phyloP scores from a whole-genome alignment of 2,888 invertebrate species.

The Eupithecia inturbata region DNA sequence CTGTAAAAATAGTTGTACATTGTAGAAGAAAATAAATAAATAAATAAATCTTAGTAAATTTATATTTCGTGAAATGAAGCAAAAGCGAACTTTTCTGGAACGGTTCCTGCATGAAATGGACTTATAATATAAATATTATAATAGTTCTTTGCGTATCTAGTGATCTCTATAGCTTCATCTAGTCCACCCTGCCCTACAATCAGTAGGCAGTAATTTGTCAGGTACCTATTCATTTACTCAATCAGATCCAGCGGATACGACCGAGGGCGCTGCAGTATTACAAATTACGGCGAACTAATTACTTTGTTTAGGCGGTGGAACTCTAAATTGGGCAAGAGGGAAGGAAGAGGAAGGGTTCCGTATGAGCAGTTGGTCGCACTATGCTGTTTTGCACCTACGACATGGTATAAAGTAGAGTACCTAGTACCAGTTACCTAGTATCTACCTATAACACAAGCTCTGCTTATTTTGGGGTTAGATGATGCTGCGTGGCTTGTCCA shows the following conservation, averaged over 20 bases:
- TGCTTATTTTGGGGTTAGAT: too few species aligned
- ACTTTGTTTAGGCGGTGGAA: slow-evolving; percentile 38
- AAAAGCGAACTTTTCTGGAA: too few species aligned
- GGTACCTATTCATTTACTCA: slow-evolving; percentile 17
- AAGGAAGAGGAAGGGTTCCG: slow-evolving; percentile 17
- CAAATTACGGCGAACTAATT: slow-evolving; percentile 39
- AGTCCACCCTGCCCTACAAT: not conserved
- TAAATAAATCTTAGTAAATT: too few species aligned
- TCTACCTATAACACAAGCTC: too few species aligned
- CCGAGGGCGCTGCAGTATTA: slow-evolving; percentile 34
- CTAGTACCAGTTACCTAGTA: too few species aligned
- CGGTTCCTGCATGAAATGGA: too few species aligned
- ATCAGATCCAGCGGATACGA: slow-evolving; percentile 34
- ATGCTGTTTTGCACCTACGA: not conserved
- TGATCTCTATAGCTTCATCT: not conserved
- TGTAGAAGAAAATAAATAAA: too few species aligned
- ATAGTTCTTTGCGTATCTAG: not conserved
- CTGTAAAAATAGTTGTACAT: too few species aligned
- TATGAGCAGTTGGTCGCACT: not conserved
- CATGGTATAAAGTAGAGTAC: too few species aligned
- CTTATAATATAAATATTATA: too few species aligned
- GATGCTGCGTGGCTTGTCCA: too few species aligned
- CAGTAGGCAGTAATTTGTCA: not conserved
- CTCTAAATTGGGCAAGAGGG: slow-evolving; percentile 19
- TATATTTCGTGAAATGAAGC: too few species aligned